These are phyloP conservation scores for Drosophila eohydei DNA, from an alignment of 2,888 invertebrate species.

Conservation along the genomic window DNA sequence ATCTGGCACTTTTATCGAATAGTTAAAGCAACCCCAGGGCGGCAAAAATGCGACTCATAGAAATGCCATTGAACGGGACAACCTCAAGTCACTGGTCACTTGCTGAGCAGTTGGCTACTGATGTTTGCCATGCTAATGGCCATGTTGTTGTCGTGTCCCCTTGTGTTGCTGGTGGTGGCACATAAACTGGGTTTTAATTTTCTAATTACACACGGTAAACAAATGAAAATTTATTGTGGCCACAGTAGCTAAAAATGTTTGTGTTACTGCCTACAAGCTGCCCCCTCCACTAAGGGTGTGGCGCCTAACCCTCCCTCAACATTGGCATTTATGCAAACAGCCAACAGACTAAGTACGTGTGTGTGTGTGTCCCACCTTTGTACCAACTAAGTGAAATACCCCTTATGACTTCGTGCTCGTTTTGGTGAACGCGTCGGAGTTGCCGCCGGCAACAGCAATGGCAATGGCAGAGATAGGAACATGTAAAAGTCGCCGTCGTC, in stretches of 20 bases:
- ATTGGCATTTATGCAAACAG: slow-evolving; percentile 63
- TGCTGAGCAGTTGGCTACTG: slow-evolving; percentile 41
- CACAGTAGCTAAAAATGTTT: slow-evolving; percentile 41
- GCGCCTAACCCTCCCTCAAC: slow-evolving; percentile 25
- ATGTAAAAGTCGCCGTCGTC: slow-evolving; percentile 53
- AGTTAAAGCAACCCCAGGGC: slow-evolving; percentile 32
- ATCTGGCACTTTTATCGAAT: slow-evolving; percentile 16
- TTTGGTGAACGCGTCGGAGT: slow-evolving; percentile 28
- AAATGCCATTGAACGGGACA: slow-evolving; percentile 16
- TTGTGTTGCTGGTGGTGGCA: slow-evolving; percentile 43
- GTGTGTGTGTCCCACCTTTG: slow-evolving; percentile 42
- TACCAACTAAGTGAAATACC: slow-evolving; percentile 53
- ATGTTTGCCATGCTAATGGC: slow-evolving; percentile 42
- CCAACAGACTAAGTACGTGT: slow-evolving; percentile 24
- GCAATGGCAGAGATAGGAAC: slow-evolving; percentile 31
- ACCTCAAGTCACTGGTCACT: slow-evolving; percentile 57
- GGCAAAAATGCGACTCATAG: slow-evolving; percentile 16
- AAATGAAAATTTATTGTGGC: slow-evolving; percentile 79
- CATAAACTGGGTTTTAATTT: slow-evolving; percentile 80
- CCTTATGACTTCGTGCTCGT: slow-evolving; percentile 41
- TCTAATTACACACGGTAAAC: slow-evolving; percentile 79
- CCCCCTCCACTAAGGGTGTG: slow-evolving; percentile 18
- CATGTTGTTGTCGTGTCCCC: slow-evolving; percentile 42
- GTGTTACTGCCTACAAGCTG: slow-evolving; percentile 29
- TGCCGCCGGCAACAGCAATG: slow-evolving; percentile 21